These are phyloP conservation scores for Hylaea fasciaria DNA, from an alignment of 2,888 invertebrate genomes.

Conservation along the genomic window DNA sequence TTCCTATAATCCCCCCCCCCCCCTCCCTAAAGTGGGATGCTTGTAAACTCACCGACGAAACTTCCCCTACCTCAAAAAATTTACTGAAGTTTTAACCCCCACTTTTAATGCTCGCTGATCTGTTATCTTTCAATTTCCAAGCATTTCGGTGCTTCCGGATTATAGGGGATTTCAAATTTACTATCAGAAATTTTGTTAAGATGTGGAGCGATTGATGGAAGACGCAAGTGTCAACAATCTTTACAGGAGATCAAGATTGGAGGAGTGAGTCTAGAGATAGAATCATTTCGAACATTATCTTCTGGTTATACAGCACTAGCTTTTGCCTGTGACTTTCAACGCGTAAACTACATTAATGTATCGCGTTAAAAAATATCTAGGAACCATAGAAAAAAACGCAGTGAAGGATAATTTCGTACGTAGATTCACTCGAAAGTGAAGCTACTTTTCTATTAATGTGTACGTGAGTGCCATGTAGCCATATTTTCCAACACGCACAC, in stretches of 20 bases:
- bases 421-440: too few relatives aligned
- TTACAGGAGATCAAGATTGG: not conserved
- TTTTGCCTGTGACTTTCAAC: too few relatives aligned
- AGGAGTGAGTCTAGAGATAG: not conserved
- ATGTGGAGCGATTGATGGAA: not conserved
- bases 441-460: too few relatives aligned
- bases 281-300: too few relatives aligned
- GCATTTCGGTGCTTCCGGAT: conserved; percentile 19
- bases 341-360: too few relatives aligned
- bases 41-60: conserved; percentile 6
- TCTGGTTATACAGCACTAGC: too few relatives aligned
- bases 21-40: conserved; percentile 6
- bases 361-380: too few relatives aligned
- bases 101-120: conserved; percentile 35
- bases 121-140: conserved; percentile 42
- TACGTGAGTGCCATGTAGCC: too few relatives aligned
- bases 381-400: too few relatives aligned
- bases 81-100: conserved; percentile 11
- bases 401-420: too few relatives aligned
- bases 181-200: conserved; percentile 6
- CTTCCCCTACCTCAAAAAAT: conserved; percentile 11
- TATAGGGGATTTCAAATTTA: conserved; percentile 32
- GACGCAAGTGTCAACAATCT: conserved; percentile 3
- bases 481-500: too few relatives aligned
- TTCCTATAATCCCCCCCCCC: too few relatives aligned